phyloP scores from a whole-genome alignment of 2,113 vertebrate species.

The Cephalopterus ornatus region DNA sequence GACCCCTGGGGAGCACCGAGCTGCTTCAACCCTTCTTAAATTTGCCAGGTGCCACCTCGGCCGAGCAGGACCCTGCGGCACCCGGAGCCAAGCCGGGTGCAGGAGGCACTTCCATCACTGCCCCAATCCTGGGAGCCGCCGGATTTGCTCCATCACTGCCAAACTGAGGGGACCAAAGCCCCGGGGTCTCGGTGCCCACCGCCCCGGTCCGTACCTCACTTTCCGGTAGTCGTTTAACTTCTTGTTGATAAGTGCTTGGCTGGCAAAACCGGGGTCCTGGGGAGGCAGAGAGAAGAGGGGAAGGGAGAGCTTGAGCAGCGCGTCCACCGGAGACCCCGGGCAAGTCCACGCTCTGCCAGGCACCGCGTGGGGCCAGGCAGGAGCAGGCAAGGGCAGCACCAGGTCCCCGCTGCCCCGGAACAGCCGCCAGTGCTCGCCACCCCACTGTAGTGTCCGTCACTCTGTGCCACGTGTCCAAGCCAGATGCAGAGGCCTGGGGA shows the following conservation, averaged over 20 bases:
- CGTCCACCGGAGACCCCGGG: neutral
- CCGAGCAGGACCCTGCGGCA: neutral
- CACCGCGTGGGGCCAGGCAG: rapidly evolving
- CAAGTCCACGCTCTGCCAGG: neutral
- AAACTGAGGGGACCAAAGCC: neutral
- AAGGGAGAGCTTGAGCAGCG: slow-evolving; percentile 48
- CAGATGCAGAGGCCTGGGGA: rapidly evolving
- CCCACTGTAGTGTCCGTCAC: rapidly evolving
- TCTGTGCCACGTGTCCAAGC: neutral
- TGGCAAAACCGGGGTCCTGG: slow-evolving; percentile 91
- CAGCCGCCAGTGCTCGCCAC: rapidly evolving
- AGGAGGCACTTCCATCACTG: neutral
- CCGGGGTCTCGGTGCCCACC: neutral
- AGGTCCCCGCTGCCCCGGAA: neutral
- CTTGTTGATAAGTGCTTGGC: slow-evolving; percentile 96
- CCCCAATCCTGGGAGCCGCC: neutral
- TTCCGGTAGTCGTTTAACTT: slow-evolving; percentile 97
- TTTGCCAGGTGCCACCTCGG: rapidly evolving
- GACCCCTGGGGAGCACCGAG: neutral
- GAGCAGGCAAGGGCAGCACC: neutral
- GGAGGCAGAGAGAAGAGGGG: slow-evolving; percentile 46
- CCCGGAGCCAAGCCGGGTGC: rapidly evolving
- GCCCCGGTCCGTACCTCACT: slow-evolving; percentile 70
- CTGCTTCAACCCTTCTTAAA: neutral
- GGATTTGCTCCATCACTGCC: neutral